Evolutionary conservation across 2,797 vertebrate genomes (phyloP), one percentile per base, ranked within the genome.

Genomic region (Protosalanx chinensis): DNA sequence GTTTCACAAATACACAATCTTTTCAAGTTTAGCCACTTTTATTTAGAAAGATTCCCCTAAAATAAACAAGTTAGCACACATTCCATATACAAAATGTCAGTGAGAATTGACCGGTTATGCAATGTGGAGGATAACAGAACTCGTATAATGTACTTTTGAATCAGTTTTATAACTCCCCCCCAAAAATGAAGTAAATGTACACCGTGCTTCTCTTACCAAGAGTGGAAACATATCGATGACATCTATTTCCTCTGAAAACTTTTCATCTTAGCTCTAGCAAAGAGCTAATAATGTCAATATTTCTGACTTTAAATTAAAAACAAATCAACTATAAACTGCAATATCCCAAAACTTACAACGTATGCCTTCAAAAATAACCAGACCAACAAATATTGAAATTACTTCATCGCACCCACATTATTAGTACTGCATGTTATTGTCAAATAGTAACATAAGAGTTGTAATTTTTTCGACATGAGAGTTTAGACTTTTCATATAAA

Each of bases 41-140:
- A 93, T 91, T 94, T 92, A 90, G 86, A 92, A 93, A 93, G 88
- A 88, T 82, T 91, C 89, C 90, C 90, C 88, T 93, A 93, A 93
- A 93, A 92, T 93, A 92, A 91, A 90, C 87, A 91, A 90, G 90
- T 92, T 90, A 87, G 90, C 90, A 94, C 92, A 93, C 90, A 92
- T 93, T 93, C 88, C 91, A 92, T 86, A 90, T 93, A 92, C 85
- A 94, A 92, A 93, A 92, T 91, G 90, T 90, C 85, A 88, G 85
- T 90, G 88, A 89, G 84, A 90, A 85, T 78, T 89, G 86, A 84
- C 84, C 85, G 87, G 82, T 88, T 85, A 89, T 86, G 87, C 73
- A 23, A 90, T 88, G 82, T 75, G 83, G 85, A 20, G 83, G 81
- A 86, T 78, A 87, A 88, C 82, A 29, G 30, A 27, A 56, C 51